Conservation (phyloP, 2,888 invertebrate species). For the Panopea generosa region DNA sequence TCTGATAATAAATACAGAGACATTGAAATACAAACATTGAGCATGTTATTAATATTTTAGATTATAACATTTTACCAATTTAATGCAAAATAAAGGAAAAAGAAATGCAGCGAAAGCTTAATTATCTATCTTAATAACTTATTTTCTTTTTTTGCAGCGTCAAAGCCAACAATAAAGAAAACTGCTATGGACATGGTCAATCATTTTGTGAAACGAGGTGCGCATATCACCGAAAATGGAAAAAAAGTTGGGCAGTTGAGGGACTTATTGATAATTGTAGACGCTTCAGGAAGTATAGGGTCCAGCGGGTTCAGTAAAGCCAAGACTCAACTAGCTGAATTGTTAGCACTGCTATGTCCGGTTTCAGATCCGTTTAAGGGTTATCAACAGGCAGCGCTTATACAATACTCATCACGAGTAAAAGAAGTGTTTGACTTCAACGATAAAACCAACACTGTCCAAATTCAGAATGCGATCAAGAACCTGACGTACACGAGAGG, state of each 20-base stretch:
- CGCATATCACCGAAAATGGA: background rate
- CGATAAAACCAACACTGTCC: conserved; percentile 10
- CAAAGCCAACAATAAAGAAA: background rate
- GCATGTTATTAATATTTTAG: no score
- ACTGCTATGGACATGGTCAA: background rate
- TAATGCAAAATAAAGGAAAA: no score
- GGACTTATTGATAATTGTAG: conserved; percentile 13
- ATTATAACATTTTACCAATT: no score
- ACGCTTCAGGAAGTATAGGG: conserved; percentile 13
- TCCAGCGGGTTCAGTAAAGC: background rate
- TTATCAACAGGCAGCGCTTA: background rate
- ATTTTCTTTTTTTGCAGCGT: background rate
- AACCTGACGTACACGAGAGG: background rate
- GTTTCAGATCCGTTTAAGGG: conserved; percentile 5
- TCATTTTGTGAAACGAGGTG: conserved; percentile 7
- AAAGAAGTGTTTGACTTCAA: conserved; percentile 24
- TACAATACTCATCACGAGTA: conserved; percentile 1
- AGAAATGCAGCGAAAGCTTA: no score
- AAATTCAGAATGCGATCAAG: conserved; percentile 11
- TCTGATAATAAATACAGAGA: no score
- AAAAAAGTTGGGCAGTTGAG: conserved; percentile 7
- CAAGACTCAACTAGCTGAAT: conserved; percentile 2
- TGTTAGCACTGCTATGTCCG: conserved; percentile 15
- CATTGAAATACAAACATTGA: no score
- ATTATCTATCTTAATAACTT: no score